A percentile compares a stretch with the other conserved stretches of the same genome.
Conservation (phyloP, 2,797 vertebrate genomes). For the Gymnopithys bicolor region DNA sequence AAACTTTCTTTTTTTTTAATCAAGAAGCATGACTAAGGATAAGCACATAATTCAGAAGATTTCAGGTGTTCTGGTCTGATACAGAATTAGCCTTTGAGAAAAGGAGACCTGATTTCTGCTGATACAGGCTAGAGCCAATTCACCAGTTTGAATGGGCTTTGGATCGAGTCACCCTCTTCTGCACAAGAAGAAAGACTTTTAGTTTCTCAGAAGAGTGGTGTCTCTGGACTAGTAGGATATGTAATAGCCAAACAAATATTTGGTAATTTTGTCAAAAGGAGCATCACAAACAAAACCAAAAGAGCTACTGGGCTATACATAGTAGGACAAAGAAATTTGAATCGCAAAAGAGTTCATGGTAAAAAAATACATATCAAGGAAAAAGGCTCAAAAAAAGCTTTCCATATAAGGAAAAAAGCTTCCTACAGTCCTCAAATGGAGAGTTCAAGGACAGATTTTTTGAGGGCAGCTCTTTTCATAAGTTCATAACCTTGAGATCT, state of each 20-base stretch:
- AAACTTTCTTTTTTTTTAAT: neutral
- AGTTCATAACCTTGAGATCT: neutral
- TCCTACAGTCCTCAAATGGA: neutral
- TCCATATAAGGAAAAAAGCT: neutral
- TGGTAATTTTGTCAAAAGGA: neutral
- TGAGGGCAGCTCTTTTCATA: accelerated
- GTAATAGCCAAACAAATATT: neutral
- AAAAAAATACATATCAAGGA: neutral
- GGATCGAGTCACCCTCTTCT: neutral
- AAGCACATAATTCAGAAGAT: neutral
- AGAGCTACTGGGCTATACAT: neutral
- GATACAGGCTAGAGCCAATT: neutral
- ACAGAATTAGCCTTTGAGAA: neutral
- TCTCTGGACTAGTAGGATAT: neutral
- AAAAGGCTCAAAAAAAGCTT: neutral
- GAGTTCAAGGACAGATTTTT: neutral
- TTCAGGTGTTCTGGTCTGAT: neutral
- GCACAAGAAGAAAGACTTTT: neutral
- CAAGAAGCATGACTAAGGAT: neutral
- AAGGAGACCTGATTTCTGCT: neutral
- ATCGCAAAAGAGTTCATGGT: neutral
- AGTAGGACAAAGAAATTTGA: neutral
- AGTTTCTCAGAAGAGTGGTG: neutral
- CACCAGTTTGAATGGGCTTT: neutral
- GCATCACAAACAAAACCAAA: neutral